Conservation (phyloP, 2,888 invertebrate genomes). For the Hedychridium roseum region DNA sequence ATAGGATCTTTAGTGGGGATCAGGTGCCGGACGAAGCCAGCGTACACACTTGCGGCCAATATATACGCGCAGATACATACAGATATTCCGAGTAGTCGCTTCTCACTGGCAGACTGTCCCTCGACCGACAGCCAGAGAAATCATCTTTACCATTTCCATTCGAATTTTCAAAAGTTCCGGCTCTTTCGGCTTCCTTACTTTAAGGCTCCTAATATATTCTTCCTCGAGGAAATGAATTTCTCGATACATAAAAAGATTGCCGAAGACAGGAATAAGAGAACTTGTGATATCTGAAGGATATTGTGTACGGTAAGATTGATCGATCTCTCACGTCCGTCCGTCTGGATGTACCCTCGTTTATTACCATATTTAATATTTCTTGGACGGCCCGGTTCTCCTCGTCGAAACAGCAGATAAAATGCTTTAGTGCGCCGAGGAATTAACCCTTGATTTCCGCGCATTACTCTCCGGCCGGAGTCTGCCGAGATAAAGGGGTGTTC, state of each 20-base stretch:
- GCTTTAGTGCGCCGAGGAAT: conserved; percentile 57
- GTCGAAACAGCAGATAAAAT: conserved; percentile 55
- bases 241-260: no score
- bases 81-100: background rate
- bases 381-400: conserved; percentile 13
- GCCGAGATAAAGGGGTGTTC: conserved; percentile 59
- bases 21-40: conserved; percentile 57
- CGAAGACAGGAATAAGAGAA: no score
- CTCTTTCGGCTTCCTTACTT: no score
- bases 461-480: conserved; percentile 56
- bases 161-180: no score
- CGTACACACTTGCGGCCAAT: no score
- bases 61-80: background rate
- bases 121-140: background rate
- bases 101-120: background rate
- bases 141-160: background rate
- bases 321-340: no score
- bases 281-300: no score
- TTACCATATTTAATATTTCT: conserved; percentile 52
- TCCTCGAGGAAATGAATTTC: no score
- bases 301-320: no score
- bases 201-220: no score
- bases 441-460: conserved; percentile 63
- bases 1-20: conserved; percentile 62
- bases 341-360: conserved; percentile 36